Conservation (phyloP, 2,113 vertebrate species). For the Loxodonta africana region DNA sequence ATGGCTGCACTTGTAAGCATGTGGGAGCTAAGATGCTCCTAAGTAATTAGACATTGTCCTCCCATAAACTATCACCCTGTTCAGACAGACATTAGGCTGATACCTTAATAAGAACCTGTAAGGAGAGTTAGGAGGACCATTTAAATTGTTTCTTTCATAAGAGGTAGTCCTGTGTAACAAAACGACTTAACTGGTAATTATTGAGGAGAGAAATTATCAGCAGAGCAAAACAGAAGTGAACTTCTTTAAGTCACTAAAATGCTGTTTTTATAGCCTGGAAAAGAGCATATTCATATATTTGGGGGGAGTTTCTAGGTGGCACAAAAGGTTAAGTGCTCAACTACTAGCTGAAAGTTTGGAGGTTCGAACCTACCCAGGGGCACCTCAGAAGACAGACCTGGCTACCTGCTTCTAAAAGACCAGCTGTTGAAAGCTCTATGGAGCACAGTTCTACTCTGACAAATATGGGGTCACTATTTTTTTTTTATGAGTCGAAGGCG, state of each 20-base stretch:
- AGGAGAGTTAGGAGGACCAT: constrained; percentile 17
- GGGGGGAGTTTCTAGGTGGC: too few relatives aligned
- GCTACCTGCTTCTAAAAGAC: too few relatives aligned
- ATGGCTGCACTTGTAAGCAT: constrained; percentile 17
- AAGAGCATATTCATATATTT: neutral
- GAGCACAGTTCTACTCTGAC: too few relatives aligned
- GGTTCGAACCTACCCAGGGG: too few relatives aligned
- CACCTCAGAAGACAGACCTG: too few relatives aligned
- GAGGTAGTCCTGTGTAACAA: neutral
- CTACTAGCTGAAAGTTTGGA: too few relatives aligned
- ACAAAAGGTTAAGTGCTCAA: too few relatives aligned
- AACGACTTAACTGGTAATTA: neutral
- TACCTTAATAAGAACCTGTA: constrained; percentile 67
- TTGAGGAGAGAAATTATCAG: constrained; percentile 40
- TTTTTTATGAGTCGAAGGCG: too few relatives aligned
- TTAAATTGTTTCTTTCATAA: constrained; percentile 1
- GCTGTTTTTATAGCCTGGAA: neutral
- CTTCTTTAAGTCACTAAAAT: constrained; percentile 16
- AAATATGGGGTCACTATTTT: too few relatives aligned
- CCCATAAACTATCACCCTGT: constrained; percentile 56
- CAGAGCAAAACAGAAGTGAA: neutral
- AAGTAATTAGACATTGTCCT: constrained; percentile 73
- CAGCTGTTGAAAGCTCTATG: too few relatives aligned
- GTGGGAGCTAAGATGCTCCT: neutral
- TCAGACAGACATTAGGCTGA: constrained; percentile 66